These are phyloP conservation scores for Ianthella basta DNA, from an alignment of 37 sponge, comb jelly and placozoan genomes.

Conservation along the genomic window DNA sequence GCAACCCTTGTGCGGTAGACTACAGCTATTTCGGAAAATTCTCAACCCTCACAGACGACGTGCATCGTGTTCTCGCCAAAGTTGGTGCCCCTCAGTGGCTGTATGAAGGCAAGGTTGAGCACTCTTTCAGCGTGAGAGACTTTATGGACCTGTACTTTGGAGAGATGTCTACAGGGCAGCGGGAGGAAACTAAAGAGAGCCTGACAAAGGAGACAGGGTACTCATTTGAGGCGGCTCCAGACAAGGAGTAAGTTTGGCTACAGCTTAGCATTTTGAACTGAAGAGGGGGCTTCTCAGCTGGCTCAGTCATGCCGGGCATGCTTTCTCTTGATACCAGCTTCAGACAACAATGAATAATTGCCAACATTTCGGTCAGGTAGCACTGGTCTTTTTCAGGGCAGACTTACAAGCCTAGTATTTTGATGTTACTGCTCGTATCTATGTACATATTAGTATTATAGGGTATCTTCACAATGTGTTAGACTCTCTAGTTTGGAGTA, in stretches of 20 bases:
- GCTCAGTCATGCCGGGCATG: too few relatives aligned
- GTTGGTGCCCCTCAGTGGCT: conserved; percentile 2
- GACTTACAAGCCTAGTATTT: too few relatives aligned
- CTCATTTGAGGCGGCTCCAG: neutral
- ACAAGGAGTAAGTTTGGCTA: conserved; percentile 2
- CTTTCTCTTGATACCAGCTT: too few relatives aligned
- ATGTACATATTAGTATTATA: too few relatives aligned
- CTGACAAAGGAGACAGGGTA: neutral
- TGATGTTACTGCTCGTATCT: too few relatives aligned
- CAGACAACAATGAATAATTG: too few relatives aligned
- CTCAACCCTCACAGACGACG: neutral
- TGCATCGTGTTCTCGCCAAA: neutral
- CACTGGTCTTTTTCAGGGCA: too few relatives aligned
- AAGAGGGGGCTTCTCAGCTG: too few relatives aligned
- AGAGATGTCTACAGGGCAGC: neutral
- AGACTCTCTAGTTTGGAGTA: too few relatives aligned
- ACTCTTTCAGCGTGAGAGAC: neutral
- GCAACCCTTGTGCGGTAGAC: neutral
- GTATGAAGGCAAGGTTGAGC: neutral
- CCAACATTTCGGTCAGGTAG: too few relatives aligned
- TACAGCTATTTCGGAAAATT: neutral
- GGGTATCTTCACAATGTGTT: too few relatives aligned
- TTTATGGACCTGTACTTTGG: neutral
- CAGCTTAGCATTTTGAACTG: too few relatives aligned
- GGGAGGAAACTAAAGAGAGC: neutral